Evolutionary conservation across 2,113 vertebrate species (phyloP), one percentile per base, ranked within the genome.

Genomic region (Ochotona curzoniae): DNA sequence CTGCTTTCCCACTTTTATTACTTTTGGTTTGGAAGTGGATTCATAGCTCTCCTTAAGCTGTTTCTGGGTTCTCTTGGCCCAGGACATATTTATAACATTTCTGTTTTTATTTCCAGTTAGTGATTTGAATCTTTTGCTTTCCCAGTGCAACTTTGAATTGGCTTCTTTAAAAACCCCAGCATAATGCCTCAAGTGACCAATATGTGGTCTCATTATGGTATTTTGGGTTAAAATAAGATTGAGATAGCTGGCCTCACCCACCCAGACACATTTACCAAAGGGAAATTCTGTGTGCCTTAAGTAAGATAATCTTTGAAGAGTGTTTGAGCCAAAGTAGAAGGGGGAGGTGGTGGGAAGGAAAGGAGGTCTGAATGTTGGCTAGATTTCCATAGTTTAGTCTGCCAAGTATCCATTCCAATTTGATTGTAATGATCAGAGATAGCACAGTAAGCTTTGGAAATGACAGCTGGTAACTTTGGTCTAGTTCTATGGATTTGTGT

Each of bases 201-300:
- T 93, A 73, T 94, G 86, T 96, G 79, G 83, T 94, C 78, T 92
- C 70, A 78, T 95, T 88, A 86, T 96, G 86, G 85, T 67, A 90
- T 96, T 96, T 95, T 93, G 83, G 94, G 82, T 96, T 90, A 93
- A 96, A 96, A 93, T 92, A 23, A 88, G 76, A 87, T 86, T 82
- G 87, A 95, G 90, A 89, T 94, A 94, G 54, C 82, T 92, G 78
- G 61, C 28, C n/a, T 96, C 61, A 87, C 28, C 73, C 17, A 75
- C 75, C 70, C 74, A 92, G 90, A 92, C 30, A 91, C 70, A 86
- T 87, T 90, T 20, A 92, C 86, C 67, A 94, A 67, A 57, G 32
- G 51, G 76, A 92, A 90, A 73, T 83, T 95, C 38, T 49, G 21
- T 93, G 57, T 93, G 74, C 82, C 28, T 85, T 93, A 76, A 93